Base-by-base conservation (phyloP, 1,140 invertebrate genomes). In the Megathymus violae region DNA sequence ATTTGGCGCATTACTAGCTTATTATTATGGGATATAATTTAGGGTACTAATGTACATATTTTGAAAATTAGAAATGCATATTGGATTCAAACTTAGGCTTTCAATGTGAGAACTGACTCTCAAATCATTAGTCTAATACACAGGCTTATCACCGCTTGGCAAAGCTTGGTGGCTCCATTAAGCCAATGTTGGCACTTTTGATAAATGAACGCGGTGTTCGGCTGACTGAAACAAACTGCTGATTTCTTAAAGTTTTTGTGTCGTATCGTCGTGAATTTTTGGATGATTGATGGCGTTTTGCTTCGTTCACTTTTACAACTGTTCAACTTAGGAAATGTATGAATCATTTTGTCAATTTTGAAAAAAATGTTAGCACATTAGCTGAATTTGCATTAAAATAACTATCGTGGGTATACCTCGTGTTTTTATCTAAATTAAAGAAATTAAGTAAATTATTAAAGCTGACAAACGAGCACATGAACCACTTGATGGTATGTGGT, bases 141-240 rank as follows among this genome's bases (percentile, higher is more conserved):
- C 9, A 4, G 27, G 7, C 4, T 9, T 31, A 31, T 31, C 27
- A 31, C 2, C 2, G 27, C 7, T 31, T 22, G 19, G 19, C 27
- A 9, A 31, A 9, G 27, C 27, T 7, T 9, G 27, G 27, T 31
- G 27, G 27, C 27, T 31, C 27, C 27, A 31, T 31, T 31, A 56
- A 61, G 54, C 38, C 41, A 36, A 19, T 44, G 17, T 61, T 61
- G 46, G 46, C 44, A 46, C 22, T 63, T 46, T 63, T 63, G 70
- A 72, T 72, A 66, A 66, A 72, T 66, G 66, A 41, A 25, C 40
- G 22, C 16, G 14, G 25, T 50, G 46, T 63, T 68, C 68, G 63
- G 65, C 58, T 46, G 31, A 61, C 54, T 63, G 54, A 52, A 68
- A 68, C 65, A 69, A 61, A 69, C 52, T 64, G 64, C 56, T 65